Percentiles rank a stretch among this genome's conserved stretches.
Conservation (phyloP, 1,140 invertebrate genomes). For the Druon quercuslanigerum region DNA sequence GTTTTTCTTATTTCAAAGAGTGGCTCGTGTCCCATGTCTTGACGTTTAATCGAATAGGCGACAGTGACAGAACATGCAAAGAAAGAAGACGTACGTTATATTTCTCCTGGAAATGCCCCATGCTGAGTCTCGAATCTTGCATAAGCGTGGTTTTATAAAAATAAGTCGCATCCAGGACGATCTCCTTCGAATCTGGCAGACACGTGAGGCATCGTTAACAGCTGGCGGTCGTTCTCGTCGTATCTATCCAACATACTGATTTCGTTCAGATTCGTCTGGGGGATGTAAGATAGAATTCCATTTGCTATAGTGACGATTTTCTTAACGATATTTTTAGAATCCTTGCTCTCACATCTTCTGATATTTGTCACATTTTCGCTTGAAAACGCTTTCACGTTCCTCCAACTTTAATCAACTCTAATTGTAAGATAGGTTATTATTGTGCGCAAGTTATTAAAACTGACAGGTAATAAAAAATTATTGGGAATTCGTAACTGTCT, state of each 20-base stretch:
- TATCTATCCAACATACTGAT: slow-evolving; percentile 24
- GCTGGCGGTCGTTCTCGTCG: slow-evolving; percentile 24
- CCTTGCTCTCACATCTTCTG: not conserved
- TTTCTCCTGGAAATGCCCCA: slow-evolving; percentile 18
- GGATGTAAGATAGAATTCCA: slow-evolving; percentile 1
- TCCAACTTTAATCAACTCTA: not conserved
- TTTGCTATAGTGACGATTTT: slow-evolving; percentile 11
- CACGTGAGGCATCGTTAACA: slow-evolving; percentile 30
- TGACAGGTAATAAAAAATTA: not conserved
- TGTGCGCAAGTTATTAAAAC: not conserved
- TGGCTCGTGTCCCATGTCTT: slow-evolving; percentile 50
- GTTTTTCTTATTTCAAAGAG: slow-evolving; percentile 52
- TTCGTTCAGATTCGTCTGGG: slow-evolving; percentile 20
- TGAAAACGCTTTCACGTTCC: not conserved
- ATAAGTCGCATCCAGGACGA: slow-evolving; percentile 30
- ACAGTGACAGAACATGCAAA: slow-evolving; percentile 39
- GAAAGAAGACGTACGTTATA: slow-evolving; percentile 8
- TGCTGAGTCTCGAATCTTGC: slow-evolving; percentile 12
- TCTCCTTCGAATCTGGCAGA: slow-evolving; percentile 30
- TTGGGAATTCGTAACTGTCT: not conserved
- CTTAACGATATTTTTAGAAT: slow-evolving; percentile 5
- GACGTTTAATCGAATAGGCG: slow-evolving; percentile 53
- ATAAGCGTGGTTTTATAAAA: slow-evolving; percentile 28
- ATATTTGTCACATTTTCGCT: not conserved
- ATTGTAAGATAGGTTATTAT: not conserved